A percentile compares a stretch with the other conserved stretches of the same genome.
phyloP scores from a whole-genome alignment of 2,113 vertebrate genomes.

The Drymodes brunneopygia region DNA sequence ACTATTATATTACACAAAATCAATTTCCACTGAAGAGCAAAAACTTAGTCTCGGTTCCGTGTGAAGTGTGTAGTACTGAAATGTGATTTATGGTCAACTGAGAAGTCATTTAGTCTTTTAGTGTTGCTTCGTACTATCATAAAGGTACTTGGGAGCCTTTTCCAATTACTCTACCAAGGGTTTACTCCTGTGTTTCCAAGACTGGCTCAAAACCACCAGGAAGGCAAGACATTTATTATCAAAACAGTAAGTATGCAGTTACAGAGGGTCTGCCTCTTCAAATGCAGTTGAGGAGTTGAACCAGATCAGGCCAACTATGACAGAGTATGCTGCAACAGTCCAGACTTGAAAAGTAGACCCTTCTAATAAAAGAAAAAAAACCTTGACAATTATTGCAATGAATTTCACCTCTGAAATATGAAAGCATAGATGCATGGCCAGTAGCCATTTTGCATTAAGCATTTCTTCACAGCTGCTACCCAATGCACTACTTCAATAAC shows the following conservation, averaged over 20 bases:
- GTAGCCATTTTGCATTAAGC: not conserved
- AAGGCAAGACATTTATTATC: not conserved
- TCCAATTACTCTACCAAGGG: not conserved
- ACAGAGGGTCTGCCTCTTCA: not conserved
- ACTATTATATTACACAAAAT: not conserved
- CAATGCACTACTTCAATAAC: not conserved
- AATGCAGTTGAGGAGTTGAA: not conserved
- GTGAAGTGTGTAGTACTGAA: not conserved
- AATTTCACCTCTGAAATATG: not conserved
- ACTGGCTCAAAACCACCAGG: not conserved
- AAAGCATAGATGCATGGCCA: not conserved
- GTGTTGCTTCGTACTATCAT: not conserved
- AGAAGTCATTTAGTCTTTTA: not conserved
- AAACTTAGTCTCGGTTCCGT: not conserved
- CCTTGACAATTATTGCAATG: not conserved
- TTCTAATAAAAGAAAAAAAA: not conserved
- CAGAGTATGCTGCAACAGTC: not conserved
- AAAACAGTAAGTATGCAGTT: not conserved
- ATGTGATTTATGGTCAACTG: not conserved
- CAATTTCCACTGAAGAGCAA: not conserved
- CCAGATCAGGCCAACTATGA: not conserved
- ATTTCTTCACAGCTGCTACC: not conserved
- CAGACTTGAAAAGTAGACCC: not conserved
- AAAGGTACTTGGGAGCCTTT: not conserved
- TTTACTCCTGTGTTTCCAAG: not conserved